Evolutionary conservation across 2,888 invertebrate genomes (phyloP).

Genomic region (Geophilus truncorum): DNA sequence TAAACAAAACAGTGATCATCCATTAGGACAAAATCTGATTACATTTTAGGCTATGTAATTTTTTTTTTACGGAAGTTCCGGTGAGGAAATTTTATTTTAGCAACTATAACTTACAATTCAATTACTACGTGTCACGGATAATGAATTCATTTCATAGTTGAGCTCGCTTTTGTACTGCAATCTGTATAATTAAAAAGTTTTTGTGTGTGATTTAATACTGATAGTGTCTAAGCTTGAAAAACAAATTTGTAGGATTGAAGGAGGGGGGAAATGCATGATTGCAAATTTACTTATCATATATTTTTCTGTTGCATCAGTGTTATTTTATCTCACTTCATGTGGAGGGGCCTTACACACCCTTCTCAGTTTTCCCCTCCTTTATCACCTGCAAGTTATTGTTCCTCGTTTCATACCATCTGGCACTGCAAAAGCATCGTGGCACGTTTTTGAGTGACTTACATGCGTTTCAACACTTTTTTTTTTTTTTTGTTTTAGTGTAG

Average conservation of each 20-base stretch:
- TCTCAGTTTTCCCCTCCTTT: background rate
- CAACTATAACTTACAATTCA: too few species aligned
- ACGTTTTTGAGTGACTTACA: background rate
- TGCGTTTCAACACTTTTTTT: background rate
- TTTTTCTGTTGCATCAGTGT: background rate
- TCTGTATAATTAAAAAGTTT: background rate
- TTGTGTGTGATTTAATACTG: too few species aligned
- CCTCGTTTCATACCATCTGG: background rate
- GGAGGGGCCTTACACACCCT: background rate
- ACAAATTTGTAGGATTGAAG: background rate
- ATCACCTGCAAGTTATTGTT: conserved; percentile 23
- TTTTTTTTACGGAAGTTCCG: too few species aligned
- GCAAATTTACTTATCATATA: background rate
- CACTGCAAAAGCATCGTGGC: background rate
- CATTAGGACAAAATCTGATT: background rate
- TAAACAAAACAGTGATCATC: background rate
- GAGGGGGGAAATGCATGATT: background rate
- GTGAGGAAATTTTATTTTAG: too few species aligned
- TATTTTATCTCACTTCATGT: background rate
- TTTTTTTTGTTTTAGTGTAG: too few species aligned
- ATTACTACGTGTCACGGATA: too few species aligned
- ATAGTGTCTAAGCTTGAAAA: background rate
- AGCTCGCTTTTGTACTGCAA: background rate
- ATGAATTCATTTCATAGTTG: too few species aligned
- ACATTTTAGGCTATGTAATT: background rate